A percentile compares a stretch with the other conserved stretches of the same genome.
Conservation (phyloP, 1,140 invertebrate genomes). For the Drosophila pachea region DNA sequence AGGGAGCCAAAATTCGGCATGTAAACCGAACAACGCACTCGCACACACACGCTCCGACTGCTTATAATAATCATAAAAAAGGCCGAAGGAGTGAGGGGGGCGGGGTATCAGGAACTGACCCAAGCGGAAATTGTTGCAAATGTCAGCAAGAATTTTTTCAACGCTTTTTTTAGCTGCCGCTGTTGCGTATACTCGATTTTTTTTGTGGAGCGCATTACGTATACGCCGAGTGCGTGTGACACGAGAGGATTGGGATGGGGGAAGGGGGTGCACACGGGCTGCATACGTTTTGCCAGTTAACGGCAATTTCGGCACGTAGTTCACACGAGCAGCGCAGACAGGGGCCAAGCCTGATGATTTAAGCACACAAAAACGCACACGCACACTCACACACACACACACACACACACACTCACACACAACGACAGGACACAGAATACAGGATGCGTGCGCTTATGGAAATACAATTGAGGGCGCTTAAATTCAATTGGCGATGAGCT, state of each 20-base stretch:
- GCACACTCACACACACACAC: not conserved
- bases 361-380: conserved; percentile 11
- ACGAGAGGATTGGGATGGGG: not conserved
- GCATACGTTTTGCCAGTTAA: conserved; percentile 33
- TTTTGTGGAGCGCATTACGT: conserved; percentile 60
- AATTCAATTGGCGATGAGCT: conserved; percentile 44
- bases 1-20: not conserved
- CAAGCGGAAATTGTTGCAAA: conserved; percentile 73
- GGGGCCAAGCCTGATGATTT: conserved; percentile 39
- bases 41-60: conserved; percentile 12
- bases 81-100: conserved; percentile 22
- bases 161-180: conserved; percentile 6
- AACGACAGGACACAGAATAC: conserved; percentile 25
- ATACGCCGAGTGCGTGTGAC: conserved; percentile 22
- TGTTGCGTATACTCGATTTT: conserved; percentile 51
- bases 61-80: conserved; percentile 75
- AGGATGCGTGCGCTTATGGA: conserved; percentile 43
- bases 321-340: conserved; percentile 25
- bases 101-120: conserved; percentile 54
- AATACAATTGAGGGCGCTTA: conserved; percentile 42
- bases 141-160: conserved; percentile 67
- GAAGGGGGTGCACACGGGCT: not conserved
- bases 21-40: conserved; percentile 14
- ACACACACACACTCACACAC: not conserved
- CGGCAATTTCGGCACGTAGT: conserved; percentile 53